These are phyloP conservation scores for Tarsius wallacei DNA, from an alignment of 2,797 vertebrate species.

Conservation along the genomic window DNA sequence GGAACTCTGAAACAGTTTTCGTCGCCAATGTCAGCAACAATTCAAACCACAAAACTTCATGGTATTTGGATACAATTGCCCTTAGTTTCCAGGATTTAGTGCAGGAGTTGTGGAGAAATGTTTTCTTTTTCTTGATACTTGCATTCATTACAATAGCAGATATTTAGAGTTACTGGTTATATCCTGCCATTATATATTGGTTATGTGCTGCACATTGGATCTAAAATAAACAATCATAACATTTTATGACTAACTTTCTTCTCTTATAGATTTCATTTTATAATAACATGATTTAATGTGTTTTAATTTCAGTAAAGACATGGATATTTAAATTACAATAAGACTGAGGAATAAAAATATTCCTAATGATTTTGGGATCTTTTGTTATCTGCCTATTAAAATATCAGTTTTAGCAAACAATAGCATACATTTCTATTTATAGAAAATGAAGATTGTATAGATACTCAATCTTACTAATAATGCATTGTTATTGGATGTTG, in stretches of 20 bases:
- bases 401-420: background rate
- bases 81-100: background rate
- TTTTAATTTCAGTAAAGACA: conserved; percentile 19
- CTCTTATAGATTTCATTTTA: conserved; percentile 9
- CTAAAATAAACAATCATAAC: background rate
- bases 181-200: background rate
- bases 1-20: background rate
- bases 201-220: background rate
- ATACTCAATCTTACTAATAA: background rate
- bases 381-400: background rate
- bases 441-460: conserved; percentile 2
- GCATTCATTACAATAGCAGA: background rate
- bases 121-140: background rate
- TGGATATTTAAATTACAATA: background rate
- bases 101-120: background rate
- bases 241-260: background rate
- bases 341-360: background rate
- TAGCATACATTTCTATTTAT: background rate
- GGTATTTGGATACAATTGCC: background rate
- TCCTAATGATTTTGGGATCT: background rate
- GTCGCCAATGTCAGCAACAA: background rate
- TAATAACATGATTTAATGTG: background rate
- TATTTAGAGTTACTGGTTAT: background rate
- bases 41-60: background rate
- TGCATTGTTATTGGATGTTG: background rate